phyloP scores from a whole-genome alignment of 2,888 invertebrate genomes.

The Caenorhabditis imperialis region DNA sequence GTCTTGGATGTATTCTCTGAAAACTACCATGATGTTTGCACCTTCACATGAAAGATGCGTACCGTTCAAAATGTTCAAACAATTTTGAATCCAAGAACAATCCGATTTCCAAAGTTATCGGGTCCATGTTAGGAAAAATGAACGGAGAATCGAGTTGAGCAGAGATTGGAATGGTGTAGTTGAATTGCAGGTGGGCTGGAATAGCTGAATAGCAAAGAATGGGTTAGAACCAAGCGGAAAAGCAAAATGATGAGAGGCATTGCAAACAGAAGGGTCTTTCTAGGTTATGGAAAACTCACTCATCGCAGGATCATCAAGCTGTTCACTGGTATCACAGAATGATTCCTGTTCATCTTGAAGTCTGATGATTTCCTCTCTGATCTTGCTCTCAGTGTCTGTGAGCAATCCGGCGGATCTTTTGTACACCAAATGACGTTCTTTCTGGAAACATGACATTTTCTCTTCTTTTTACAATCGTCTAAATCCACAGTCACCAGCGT shows the following conservation, averaged over 20 bases:
- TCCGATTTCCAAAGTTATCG: conserved; percentile 77
- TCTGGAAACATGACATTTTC: conserved; percentile 51
- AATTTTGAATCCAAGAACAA: conserved; percentile 76
- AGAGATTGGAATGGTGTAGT: conserved; percentile 76
- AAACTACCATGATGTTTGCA: neutral
- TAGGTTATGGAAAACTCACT: conserved; percentile 33
- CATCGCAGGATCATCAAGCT: conserved; percentile 64
- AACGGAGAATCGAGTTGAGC: conserved; percentile 76
- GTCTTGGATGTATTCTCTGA: conserved; percentile 69
- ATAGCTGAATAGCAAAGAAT: conserved; percentile 53
- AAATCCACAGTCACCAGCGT: conserved; percentile 9
- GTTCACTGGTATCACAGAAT: conserved; percentile 77
- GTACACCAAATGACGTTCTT: conserved; percentile 73
- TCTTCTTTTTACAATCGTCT: neutral
- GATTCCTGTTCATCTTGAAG: conserved; percentile 66
- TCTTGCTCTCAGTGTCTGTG: conserved; percentile 57
- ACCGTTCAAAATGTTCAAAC: conserved; percentile 76
- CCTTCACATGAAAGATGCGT: conserved; percentile 11
- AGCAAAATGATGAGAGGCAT: conserved; percentile 14
- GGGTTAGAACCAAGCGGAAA: conserved; percentile 34
- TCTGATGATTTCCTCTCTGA: conserved; percentile 62
- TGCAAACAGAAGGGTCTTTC: neutral
- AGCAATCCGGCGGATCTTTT: conserved; percentile 72
- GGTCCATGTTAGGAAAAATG: conserved; percentile 77
- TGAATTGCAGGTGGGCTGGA: conserved; percentile 66